Conservation (phyloP, 2,113 vertebrate species). For the Balaenoptera acutorostrata region DNA sequence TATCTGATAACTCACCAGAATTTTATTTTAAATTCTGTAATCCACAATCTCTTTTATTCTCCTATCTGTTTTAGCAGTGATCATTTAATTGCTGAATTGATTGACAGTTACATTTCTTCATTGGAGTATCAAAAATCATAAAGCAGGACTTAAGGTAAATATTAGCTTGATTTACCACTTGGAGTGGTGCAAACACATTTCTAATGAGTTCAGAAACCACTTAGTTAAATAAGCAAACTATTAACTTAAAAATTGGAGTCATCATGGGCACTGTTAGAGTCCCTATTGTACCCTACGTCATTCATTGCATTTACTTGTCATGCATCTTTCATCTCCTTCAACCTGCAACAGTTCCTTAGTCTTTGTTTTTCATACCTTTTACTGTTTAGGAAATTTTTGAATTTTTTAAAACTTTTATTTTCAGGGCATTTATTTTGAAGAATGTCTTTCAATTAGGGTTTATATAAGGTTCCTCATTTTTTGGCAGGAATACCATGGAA, state of each 20-base stretch:
- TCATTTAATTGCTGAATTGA: background rate
- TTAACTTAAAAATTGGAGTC: background rate
- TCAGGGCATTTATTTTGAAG: background rate
- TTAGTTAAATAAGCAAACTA: background rate
- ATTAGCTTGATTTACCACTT: background rate
- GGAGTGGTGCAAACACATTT: background rate
- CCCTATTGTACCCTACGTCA: background rate
- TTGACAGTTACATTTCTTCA: background rate
- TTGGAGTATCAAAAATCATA: background rate
- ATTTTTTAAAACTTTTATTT: background rate
- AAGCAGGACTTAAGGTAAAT: background rate
- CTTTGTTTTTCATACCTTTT: background rate
- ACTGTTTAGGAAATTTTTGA: background rate
- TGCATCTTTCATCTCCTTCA: background rate
- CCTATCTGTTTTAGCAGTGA: background rate
- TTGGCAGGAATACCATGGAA: background rate
- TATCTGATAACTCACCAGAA: constrained; percentile 22
- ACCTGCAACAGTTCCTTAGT: background rate
- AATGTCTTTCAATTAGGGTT: background rate
- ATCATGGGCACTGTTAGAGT: background rate
- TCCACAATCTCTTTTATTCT: background rate
- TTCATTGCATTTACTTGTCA: background rate
- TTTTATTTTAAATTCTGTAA: background rate
- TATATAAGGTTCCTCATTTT: background rate
- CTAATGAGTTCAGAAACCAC: background rate